Evolutionary conservation across 1,140 invertebrate species (phyloP), one percentile per base, ranked within the genome.

Genomic region (Pteromalus puparum): DNA sequence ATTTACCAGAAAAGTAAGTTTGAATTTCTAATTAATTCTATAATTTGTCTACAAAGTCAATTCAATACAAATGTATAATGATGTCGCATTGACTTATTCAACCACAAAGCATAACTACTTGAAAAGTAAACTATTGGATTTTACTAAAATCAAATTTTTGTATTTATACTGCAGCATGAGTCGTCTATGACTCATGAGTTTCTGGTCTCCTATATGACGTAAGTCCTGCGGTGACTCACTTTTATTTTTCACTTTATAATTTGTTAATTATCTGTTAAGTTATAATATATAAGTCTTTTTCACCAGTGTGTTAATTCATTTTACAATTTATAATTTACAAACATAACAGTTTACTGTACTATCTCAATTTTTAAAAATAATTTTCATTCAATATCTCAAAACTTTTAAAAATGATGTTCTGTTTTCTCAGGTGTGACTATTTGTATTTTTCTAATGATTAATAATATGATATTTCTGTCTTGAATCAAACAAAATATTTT

Each of bases 1-100:
- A 91, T 79, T 80, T 92, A 67, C 85, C 88, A 53, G 26, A 88
- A 53, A 88, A 89, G 91, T 92, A 88, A 89, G 86, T 88, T 61
- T 83, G 75, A 77, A 84, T 82, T 86, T 86, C 85, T 18, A 48
- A 53, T 79, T 87, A 10, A 83, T 4, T 12, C 4, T 18, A 15
- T 48, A 48, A 0, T 15, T 48, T 48, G 15, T 48, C 46, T 15
- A 48, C 15, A 15, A 48, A 48, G 68, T 15, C 28, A 79, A 68
- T 82, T 78, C 77, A 42, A 13, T 72, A 78, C 1, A 4, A 53
- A 53, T 77, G 74, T 42, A 48, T 34, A 53, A 48, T 18, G 15
- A 1, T 15, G 15, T 65, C 24, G 6, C 75, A 73, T 83, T 85
- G 12, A 65, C 72, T 28, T 67, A 73, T 65, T 67, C 9, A 67